Base-by-base conservation (phyloP, 2,888 invertebrate genomes). In the Arrhopalites spinosus region DNA sequence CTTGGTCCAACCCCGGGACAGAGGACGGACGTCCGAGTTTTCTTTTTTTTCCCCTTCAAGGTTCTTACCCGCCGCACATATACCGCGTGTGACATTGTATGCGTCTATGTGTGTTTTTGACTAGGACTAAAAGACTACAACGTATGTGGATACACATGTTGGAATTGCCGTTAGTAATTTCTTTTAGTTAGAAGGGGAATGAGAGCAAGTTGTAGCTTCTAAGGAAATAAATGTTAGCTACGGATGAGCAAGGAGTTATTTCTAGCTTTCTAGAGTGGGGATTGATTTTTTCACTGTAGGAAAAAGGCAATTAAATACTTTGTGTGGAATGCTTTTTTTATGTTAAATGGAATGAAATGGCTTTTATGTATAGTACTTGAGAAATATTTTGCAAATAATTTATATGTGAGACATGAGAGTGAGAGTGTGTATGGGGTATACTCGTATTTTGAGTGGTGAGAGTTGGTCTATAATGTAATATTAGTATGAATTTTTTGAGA, bases 11-110 rank as follows among this genome's bases (percentile, higher is more conserved):
- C 74, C 47, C 20, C 74, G 74, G 77, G 68, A 66, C 73, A 79
- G 66, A 68, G 67, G 63, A 76, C 73, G 76, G 79, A 79, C 79
- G 78, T 76, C 76, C 78, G 78, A 74, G 76, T 76, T 76, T 73
- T 74, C 72, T 76, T 76, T 77, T 75, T 73, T 73, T 70, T 23
- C 43, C 13, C 56, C n/a, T n/a, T n/a, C n/a, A n/a, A 61, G 47
- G 59, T 74, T 53, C 73, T 53, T 71, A 50, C 74, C 36, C 56
- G 23, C n/a, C n/a, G 23, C 56, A 23, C 15, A 56, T 23, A 56
- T 56, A 56, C 56, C 23, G n/a, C n/a, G 56, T 56, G 56, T 20
- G 23, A 23, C 56, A 56, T 56, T 56, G n/a, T 56, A 15, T 56
- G 56, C 23, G 56, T 23, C n/a, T 56, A 23, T 36, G 36, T 36